Percentiles rank a stretch among this genome's conserved stretches.
These are phyloP conservation scores for Triplophysa siluroides DNA, from an alignment of 2,113 vertebrate species.

Conservation along the genomic window DNA sequence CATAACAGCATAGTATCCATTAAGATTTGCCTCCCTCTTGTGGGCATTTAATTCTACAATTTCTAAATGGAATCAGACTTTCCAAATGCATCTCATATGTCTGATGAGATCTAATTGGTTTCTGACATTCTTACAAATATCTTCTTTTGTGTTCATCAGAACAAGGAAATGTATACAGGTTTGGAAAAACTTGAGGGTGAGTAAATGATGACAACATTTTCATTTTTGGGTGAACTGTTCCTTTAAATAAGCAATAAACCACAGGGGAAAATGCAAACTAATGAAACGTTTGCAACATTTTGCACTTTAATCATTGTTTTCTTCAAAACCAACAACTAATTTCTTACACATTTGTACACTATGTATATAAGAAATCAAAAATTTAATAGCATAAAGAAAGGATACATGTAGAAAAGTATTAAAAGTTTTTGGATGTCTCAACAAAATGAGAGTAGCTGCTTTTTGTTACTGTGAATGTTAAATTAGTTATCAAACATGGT, in stretches of 20 bases:
- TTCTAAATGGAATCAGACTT: not conserved
- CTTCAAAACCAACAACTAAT: slow-evolving; percentile 76
- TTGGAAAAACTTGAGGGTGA: no score
- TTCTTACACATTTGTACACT: slow-evolving; percentile 75
- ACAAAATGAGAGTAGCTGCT: slow-evolving; percentile 71
- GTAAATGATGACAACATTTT: no score
- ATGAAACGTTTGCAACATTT: slow-evolving; percentile 71
- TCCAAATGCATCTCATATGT: not conserved
- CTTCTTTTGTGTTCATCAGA: no score
- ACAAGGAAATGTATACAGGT: no score
- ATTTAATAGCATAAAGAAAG: slow-evolving; percentile 75
- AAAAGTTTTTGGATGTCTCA: slow-evolving; percentile 71
- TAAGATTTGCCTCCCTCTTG: not conserved
- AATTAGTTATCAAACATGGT: slow-evolving; percentile 64
- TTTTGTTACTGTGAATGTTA: slow-evolving; percentile 66
- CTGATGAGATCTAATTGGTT: not conserved
- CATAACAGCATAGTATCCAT: not conserved
- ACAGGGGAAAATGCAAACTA: slow-evolving; percentile 47
- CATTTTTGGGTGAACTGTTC: no score
- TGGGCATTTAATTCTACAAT: not conserved
- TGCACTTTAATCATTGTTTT: slow-evolving; percentile 77
- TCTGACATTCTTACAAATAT: no score
- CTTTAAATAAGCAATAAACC: not conserved
- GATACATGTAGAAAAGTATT: slow-evolving; percentile 78
- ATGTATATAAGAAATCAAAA: slow-evolving; percentile 74